A percentile compares a stretch with the other conserved stretches of the same genome.
phyloP scores from a whole-genome alignment of 2,797 vertebrate genomes.

The Limosa lapponica region DNA sequence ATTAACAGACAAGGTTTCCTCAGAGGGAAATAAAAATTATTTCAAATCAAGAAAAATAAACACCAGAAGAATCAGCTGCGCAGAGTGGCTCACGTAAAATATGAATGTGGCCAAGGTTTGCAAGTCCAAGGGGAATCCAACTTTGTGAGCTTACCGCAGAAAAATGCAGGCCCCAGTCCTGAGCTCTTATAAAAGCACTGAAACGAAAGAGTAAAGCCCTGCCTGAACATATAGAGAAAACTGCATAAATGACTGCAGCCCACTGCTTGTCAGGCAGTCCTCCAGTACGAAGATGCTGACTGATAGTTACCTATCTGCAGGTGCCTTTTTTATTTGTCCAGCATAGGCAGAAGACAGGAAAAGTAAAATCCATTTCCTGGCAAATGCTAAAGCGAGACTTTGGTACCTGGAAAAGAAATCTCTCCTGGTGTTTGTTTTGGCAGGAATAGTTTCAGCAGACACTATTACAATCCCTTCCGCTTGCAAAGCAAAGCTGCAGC shows the following conservation, averaged over 20 bases:
- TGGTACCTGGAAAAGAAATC: neutral
- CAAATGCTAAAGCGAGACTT: slow-evolving; percentile 31
- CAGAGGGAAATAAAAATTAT: slow-evolving; percentile 65
- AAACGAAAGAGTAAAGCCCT: slow-evolving; percentile 58
- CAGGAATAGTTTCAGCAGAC: slow-evolving; percentile 21
- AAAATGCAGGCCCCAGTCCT: slow-evolving; percentile 61
- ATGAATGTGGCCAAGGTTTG: slow-evolving; percentile 63
- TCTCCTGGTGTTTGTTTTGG: slow-evolving; percentile 47
- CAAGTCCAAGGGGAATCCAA: slow-evolving; percentile 34
- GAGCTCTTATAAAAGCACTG: slow-evolving; percentile 54
- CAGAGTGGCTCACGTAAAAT: slow-evolving; percentile 54
- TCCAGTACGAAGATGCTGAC: neutral
- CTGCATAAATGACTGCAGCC: slow-evolving; percentile 6
- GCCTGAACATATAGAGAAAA: slow-evolving; percentile 14
- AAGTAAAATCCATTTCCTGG: slow-evolving; percentile 22
- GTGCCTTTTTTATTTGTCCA: neutral
- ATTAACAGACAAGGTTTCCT: slow-evolving; percentile 52
- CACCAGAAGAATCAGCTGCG: slow-evolving; percentile 31
- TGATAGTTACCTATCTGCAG: neutral
- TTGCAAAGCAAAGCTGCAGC: slow-evolving; percentile 32
- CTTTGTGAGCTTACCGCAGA: slow-evolving; percentile 62
- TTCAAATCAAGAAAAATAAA: slow-evolving; percentile 71
- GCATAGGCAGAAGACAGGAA: neutral
- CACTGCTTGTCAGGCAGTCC: neutral
- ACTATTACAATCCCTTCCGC: neutral